Conservation (phyloP, 1,140 invertebrate genomes). For the Eueides isabella region DNA sequence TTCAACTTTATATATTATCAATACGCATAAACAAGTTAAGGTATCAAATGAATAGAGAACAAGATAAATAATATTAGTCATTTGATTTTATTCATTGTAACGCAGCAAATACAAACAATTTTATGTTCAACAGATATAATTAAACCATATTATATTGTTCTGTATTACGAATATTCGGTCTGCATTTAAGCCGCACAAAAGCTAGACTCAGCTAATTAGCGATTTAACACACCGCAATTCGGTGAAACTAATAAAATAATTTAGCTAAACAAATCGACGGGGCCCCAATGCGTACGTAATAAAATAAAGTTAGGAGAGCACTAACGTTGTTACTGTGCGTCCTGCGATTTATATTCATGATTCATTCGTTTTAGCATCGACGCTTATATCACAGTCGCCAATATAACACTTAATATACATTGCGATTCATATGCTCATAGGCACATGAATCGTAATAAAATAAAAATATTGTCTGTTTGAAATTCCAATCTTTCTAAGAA, state of each 20-base stretch:
- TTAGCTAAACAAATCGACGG: conserved; percentile 37
- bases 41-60: not conserved
- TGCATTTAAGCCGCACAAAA: conserved; percentile 21
- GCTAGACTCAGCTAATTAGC: conserved; percentile 35
- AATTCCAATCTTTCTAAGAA: not conserved
- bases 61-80: not conserved
- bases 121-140: conserved; percentile 21
- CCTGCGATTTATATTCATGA: conserved; percentile 70
- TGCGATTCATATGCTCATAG: no score
- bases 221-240: conserved; percentile 38
- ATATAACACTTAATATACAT: conserved; percentile 63
- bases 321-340: conserved; percentile 52
- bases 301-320: conserved; percentile 32
- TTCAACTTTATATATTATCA: no score
- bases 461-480: no score
- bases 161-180: conserved; percentile 29
- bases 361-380: conserved; percentile 73
- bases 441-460: no score
- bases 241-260: conserved; percentile 43
- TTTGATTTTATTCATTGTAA: not conserved
- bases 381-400: conserved; percentile 58
- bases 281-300: conserved; percentile 37
- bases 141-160: conserved; percentile 33
- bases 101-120: not conserved
- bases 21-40: no score